These are phyloP conservation scores for Venustaconcha ellipsiformis DNA, from an alignment of 1,140 invertebrate species.

Conservation along the genomic window DNA sequence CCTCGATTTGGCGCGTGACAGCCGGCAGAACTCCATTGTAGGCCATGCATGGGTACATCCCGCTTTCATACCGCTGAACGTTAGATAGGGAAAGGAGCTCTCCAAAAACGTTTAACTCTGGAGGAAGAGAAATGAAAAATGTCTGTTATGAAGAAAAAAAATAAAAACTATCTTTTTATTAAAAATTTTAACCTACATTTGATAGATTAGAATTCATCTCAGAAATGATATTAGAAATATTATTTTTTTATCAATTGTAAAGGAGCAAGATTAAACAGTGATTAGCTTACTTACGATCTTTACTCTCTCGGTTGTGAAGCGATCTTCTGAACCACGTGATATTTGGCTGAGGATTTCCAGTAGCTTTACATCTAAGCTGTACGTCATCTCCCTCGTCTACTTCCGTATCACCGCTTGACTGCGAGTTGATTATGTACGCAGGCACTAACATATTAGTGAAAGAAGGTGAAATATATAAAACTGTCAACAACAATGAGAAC, in stretches of 20 bases:
- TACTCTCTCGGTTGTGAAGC: constrained; percentile 6
- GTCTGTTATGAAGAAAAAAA: too few species aligned
- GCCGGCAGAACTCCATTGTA: constrained; percentile 57
- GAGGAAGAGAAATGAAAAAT: constrained; percentile 8
- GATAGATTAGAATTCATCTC: too few species aligned
- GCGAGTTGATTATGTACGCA: constrained; percentile 37
- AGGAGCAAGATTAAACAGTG: too few species aligned
- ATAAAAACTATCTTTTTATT: too few species aligned
- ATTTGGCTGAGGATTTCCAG: constrained; percentile 53
- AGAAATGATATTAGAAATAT: too few species aligned
- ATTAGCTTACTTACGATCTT: constrained; percentile 19
- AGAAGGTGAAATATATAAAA: not conserved
- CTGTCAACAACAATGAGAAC: not conserved
- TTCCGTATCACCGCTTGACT: constrained; percentile 35
- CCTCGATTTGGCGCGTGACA: constrained; percentile 48
- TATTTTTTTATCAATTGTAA: too few species aligned
- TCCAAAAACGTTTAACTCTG: constrained; percentile 45
- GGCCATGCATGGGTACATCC: constrained; percentile 58
- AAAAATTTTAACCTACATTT: too few species aligned
- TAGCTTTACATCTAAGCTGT: constrained; percentile 55
- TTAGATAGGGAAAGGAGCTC: constrained; percentile 52
- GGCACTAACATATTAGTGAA: constrained; percentile 39
- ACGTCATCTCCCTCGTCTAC: constrained; percentile 51
- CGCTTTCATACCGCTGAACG: constrained; percentile 54
- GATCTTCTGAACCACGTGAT: constrained; percentile 56